A percentile compares a stretch with the other conserved stretches of the same genome.
These are phyloP conservation scores for Microplitis manilae DNA, from an alignment of 2,888 invertebrate genomes.

Conservation along the genomic window DNA sequence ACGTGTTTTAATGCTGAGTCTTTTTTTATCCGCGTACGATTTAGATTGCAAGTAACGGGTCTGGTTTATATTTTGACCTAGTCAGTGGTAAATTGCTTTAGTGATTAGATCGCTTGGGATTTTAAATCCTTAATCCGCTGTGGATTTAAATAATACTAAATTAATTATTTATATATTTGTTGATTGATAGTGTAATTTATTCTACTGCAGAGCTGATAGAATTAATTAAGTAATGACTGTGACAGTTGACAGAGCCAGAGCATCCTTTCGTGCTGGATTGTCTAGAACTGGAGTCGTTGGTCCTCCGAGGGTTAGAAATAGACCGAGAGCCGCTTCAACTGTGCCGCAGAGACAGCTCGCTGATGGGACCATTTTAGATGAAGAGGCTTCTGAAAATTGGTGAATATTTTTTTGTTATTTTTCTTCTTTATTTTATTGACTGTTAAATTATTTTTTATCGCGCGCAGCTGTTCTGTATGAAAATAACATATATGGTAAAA, in stretches of 20 bases:
- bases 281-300: conserved; percentile 68
- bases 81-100: too few relatives aligned
- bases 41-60: too few relatives aligned
- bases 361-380: conserved; percentile 77
- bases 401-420: conserved; percentile 52
- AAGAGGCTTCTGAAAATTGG: conserved; percentile 73
- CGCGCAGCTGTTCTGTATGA: not conserved
- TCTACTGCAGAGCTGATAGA: conserved; percentile 48
- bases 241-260: conserved; percentile 76
- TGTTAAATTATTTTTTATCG: not conserved
- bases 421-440: not conserved
- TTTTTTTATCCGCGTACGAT: not conserved
- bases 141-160: too few relatives aligned
- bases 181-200: not conserved
- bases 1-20: not conserved
- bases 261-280: conserved; percentile 74
- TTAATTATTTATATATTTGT: too few relatives aligned
- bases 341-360: conserved; percentile 77
- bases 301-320: conserved; percentile 65
- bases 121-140: too few relatives aligned
- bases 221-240: conserved; percentile 56
- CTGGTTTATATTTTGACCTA: too few relatives aligned
- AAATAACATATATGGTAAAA: too few relatives aligned
- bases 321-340: conserved; percentile 74
- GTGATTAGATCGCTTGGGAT: too few relatives aligned